A percentile compares a stretch with the other conserved stretches of the same genome.
Evolutionary conservation across 1,140 invertebrate species (phyloP).

Genomic region (Drosophila dunni): DNA sequence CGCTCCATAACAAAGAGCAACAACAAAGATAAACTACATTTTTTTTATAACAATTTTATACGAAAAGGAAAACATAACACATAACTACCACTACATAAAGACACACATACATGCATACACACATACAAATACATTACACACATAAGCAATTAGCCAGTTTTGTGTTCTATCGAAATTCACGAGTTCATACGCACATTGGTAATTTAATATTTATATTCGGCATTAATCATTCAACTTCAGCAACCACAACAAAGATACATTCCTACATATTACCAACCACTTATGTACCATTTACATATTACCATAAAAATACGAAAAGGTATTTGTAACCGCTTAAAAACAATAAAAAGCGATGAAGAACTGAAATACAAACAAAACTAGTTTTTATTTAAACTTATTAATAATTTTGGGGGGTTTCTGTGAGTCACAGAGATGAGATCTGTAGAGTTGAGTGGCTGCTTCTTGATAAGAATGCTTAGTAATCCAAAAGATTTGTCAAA

Average conservation of each 20-base stretch:
- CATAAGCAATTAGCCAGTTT: conserved; percentile 51
- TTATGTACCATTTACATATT: conserved; percentile 55
- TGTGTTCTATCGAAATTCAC: conserved; percentile 70
- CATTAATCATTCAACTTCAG: conserved; percentile 55
- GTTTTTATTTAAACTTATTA: conserved; percentile 7
- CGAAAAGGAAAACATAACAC: conserved; percentile 4
- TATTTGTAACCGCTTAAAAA: conserved; percentile 73
- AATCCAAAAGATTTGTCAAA: conserved; percentile 3
- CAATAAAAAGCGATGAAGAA: conserved; percentile 74
- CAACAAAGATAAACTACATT: conserved; percentile 49
- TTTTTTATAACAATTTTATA: conserved; percentile 57
- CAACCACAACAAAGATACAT: conserved; percentile 39
- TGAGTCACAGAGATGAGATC: conserved; percentile 7
- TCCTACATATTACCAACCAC: conserved; percentile 39
- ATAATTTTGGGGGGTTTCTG: background rate
- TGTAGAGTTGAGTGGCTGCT: background rate
- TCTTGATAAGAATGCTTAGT: conserved; percentile 5
- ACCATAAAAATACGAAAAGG: conserved; percentile 48
- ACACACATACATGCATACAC: conserved; percentile 26
- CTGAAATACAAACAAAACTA: conserved; percentile 48
- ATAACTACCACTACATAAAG: conserved; percentile 10
- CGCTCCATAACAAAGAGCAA: conserved; percentile 11
- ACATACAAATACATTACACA: conserved; percentile 31
- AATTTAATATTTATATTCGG: conserved; percentile 54
- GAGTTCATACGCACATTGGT: conserved; percentile 65